Base-by-base conservation (phyloP, 2,888 invertebrate genomes). In the Deroplatys truncata region DNA sequence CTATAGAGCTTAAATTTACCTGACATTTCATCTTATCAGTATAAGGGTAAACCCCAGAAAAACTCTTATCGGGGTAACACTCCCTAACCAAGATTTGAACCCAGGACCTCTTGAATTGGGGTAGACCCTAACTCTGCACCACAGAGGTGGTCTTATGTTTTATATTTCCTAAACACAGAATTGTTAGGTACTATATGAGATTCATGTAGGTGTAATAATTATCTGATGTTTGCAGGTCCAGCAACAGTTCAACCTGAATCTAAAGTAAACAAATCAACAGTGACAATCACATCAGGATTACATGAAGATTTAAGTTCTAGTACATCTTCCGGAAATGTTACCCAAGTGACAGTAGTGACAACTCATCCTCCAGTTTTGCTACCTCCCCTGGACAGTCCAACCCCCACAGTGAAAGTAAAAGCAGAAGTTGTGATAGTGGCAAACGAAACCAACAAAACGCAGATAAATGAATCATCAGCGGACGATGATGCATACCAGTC, bases 321-420 rank as follows among this genome's bases (percentile, higher is more conserved):
- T 28, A 28, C 88, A 16, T 85, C 89, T 20, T 86, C 89, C 16
- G 95, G 96, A 82, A 96, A 96, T 91, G 96, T 97, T 88, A 97
- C 96, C 89, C 96, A 96, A 92, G 97, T 97, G 90, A 97, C 97
- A 1, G 97, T 98, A 82, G 97, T 98, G 88, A 97, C 97, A 87
- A 94, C 94, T 16, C 98, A 98, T 93, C 98, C 97, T 89, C 97
- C 97, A 5, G 96, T 97, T 16, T 94, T 97, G 29, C 90, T 90
- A 13, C 91, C 91, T 20, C 91, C 91, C 85, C 95, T 96, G 90
- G 96, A 96, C 91, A 96, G 84, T 82, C 84, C 89, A n/a, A 82
- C 86, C 28, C 86, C 90, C 13, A 35, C 84, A 25, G 72, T 28
- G 20, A 85, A 85, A n/a, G 83, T 82, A 20, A 83, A 84, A n/a